phyloP scores from a whole-genome alignment of 1,140 invertebrate species.

The Phortica variegata region DNA sequence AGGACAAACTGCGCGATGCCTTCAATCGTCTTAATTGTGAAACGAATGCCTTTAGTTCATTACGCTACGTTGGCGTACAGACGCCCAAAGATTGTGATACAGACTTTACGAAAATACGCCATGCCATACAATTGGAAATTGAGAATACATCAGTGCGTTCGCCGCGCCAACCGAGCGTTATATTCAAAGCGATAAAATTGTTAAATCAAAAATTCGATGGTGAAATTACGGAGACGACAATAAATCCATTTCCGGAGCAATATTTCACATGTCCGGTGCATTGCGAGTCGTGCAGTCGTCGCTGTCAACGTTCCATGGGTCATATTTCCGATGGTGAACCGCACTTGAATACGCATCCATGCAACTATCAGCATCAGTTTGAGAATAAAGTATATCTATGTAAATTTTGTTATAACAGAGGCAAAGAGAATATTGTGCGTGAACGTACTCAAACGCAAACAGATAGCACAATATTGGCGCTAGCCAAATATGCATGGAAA shows the following conservation, averaged over 20 bases:
- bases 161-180: conserved; percentile 65
- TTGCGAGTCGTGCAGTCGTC: conserved; percentile 71
- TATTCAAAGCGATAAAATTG: conserved; percentile 68
- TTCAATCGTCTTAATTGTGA: conserved; percentile 67
- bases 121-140: conserved; percentile 63
- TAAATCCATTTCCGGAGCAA: conserved; percentile 74
- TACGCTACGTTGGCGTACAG: conserved; percentile 57
- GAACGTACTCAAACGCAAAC: conserved; percentile 63
- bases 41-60: conserved; percentile 72
- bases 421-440: conserved; percentile 63
- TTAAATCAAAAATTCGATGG: conserved; percentile 79
- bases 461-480: conserved; percentile 70
- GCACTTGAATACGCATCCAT: conserved; percentile 64
- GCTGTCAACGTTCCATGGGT: conserved; percentile 77
- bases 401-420: conserved; percentile 60
- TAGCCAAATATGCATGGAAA: conserved; percentile 79
- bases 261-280: conserved; percentile 76
- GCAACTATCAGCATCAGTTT: conserved; percentile 76
- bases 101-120: conserved; percentile 61
- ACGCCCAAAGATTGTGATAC: conserved; percentile 60
- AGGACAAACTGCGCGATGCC: conserved; percentile 66
- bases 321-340: conserved; percentile 69
- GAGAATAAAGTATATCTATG: conserved; percentile 78
- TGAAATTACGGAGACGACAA: conserved; percentile 64
- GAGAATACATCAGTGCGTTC: conserved; percentile 70